phyloP scores from a whole-genome alignment of 2,797 vertebrate genomes.

The Halcyon chelicuti region DNA sequence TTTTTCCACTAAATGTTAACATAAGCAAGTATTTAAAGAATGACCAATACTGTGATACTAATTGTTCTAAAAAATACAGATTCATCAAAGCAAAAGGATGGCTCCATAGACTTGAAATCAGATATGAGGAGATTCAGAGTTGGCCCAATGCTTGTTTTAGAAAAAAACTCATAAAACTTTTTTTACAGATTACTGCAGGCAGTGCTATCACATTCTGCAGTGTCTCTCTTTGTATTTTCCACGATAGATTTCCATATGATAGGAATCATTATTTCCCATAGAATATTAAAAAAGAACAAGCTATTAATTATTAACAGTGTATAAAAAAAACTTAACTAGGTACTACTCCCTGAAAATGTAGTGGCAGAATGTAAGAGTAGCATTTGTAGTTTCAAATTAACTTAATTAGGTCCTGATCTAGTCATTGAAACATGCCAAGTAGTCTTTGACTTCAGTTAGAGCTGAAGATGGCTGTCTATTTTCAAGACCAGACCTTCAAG shows the following conservation, averaged over 20 bases:
- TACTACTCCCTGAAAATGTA: not conserved
- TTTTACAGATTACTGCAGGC: not conserved
- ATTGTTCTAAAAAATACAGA: not conserved
- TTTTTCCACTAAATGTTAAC: not conserved
- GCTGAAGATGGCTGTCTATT: not conserved
- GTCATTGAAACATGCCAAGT: not conserved
- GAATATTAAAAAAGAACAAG: not conserved
- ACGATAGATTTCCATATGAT: not conserved
- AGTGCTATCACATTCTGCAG: not conserved
- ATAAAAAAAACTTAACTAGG: not conserved
- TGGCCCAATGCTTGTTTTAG: not conserved
- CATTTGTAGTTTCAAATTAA: slow-evolving; percentile 15
- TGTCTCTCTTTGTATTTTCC: not conserved
- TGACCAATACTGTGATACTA: not conserved
- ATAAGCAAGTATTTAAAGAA: not conserved
- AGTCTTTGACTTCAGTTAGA: not conserved
- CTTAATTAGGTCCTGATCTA: not conserved
- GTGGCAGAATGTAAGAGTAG: not conserved
- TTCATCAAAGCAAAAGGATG: not conserved
- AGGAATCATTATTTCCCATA: not conserved
- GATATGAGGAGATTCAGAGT: not conserved
- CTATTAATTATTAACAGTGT: not conserved
- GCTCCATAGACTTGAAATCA: not conserved
- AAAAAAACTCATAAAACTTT: not conserved
- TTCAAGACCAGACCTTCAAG: not conserved